Evolutionary conservation across 1,140 invertebrate species (phyloP).

Genomic region (Pomacea maculata): DNA sequence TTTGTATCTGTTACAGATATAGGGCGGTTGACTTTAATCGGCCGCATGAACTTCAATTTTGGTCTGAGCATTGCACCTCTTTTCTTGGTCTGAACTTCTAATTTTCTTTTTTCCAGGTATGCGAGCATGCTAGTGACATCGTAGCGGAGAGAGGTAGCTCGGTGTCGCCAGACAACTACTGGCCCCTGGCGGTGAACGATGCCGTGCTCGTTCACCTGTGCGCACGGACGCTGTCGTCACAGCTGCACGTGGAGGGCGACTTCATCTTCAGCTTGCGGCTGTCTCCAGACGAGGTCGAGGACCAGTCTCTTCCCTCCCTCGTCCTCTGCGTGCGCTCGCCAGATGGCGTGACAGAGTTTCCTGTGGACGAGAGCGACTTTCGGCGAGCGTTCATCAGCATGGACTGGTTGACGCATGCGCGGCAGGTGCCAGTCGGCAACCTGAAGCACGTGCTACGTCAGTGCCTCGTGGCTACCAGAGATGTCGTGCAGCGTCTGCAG

Average conservation of each 20-base stretch:
- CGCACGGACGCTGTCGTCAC: not conserved
- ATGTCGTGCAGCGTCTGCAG: conserved; percentile 24
- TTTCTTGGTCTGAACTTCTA: too few relatives aligned
- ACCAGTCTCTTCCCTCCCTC: not conserved
- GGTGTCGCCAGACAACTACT: not conserved
- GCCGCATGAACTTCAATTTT: too few relatives aligned
- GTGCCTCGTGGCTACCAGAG: conserved; percentile 29
- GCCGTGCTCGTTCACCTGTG: conserved; percentile 29
- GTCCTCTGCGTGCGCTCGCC: not conserved
- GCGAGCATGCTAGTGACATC: too few relatives aligned
- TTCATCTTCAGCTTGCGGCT: conserved; percentile 26
- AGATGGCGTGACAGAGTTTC: conserved; percentile 23
- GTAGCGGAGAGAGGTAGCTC: too few relatives aligned
- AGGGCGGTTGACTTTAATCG: too few relatives aligned
- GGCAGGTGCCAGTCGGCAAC: conserved; percentile 19
- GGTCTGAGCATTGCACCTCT: too few relatives aligned
- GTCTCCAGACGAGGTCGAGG: not conserved
- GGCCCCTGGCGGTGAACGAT: conserved; percentile 25
- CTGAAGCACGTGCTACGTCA: conserved; percentile 27
- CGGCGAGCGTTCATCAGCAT: conserved; percentile 19
- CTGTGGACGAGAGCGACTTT: conserved; percentile 17
- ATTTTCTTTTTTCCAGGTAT: too few relatives aligned
- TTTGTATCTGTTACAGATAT: too few relatives aligned
- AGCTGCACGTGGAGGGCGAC: conserved; percentile 22
- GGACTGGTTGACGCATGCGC: conserved; percentile 23